phyloP scores from a whole-genome alignment of 2,888 invertebrate species.

The Clunio marinus region DNA sequence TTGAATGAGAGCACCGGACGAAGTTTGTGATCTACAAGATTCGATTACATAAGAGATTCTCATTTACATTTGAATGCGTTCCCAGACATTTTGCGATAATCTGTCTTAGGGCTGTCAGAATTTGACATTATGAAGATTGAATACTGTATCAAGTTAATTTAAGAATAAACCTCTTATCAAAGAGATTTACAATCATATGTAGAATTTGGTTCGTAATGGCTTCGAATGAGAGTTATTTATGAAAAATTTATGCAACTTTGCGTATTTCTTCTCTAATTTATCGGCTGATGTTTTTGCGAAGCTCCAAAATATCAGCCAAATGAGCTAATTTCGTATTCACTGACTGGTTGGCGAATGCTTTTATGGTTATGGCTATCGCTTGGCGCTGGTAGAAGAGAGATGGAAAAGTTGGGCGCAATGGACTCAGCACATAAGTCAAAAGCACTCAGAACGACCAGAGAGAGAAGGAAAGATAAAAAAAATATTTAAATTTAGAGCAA shows the following conservation, averaged over 20 bases:
- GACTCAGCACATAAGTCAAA: constrained; percentile 10
- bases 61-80: background rate
- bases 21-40: background rate
- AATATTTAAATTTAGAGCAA: constrained; percentile 28
- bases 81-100: background rate
- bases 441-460: no score
- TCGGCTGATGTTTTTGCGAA: background rate
- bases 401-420: no score
- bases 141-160: background rate
- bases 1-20: background rate
- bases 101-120: background rate
- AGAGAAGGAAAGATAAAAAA: background rate
- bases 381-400: no score
- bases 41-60: background rate
- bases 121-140: constrained; percentile 22
- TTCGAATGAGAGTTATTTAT: constrained; percentile 4
- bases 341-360: constrained; percentile 4
- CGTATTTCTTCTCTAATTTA: constrained; percentile 9
- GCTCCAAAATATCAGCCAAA: background rate
- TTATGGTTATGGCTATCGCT: no score
- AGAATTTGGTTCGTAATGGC: background rate
- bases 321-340: constrained; percentile 28
- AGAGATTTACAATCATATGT: background rate
- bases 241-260: constrained; percentile 11
- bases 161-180: background rate